Evolutionary conservation across 2,113 vertebrate genomes (phyloP), one percentile per base, ranked within the genome.

Genomic region (Polypterus bichir): DNA sequence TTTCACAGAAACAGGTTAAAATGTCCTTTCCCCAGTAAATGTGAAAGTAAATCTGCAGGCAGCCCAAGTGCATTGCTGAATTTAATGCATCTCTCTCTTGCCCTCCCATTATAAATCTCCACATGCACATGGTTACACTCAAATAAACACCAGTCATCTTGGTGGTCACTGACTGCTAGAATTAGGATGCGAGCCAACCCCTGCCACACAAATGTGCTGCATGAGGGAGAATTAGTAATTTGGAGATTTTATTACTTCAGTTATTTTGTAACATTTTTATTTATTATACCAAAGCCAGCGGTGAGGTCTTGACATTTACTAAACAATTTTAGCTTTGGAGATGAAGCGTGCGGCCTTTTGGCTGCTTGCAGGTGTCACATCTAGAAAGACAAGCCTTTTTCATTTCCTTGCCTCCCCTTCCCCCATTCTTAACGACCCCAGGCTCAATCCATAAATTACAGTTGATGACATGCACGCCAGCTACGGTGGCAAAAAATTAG

Each of bases 381-480:
- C 80, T 70, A 69, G 76, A 70, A 71, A 81, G 71, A 74, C 44
- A 57, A 74, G 77, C 67, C 66, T 73, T 74, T 76, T 86, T 77
- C 72, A 81, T 80, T 80, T 82, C 76, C 74, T 72, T 73, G 73
- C 66, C 63, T 65, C 77, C 76, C 77, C 11, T 48, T 51, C 27
- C 27, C 56, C 11, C 47, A 9, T 3, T 3, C 56, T 78, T 75
- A 45, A 79, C 80, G 68, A 74, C 76, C 81, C 70, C 73, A 69
- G 78, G 82, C 73, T 77, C 67, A 71, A 74, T 86, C 81, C 85
- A 86, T 90, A 88, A 89, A 89, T 89, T 91, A 89, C 72, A 79
- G 77, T 75, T 77, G 80, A 82, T 83, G 84, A 86, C 84, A 87
- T 87, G 85, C 84, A 79, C 79, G 73, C 81, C 80, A 86, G 76